Evolutionary conservation across 1,140 invertebrate species (phyloP), one percentile per base, ranked within the genome.

Genomic region (Sogatella furcifera): DNA sequence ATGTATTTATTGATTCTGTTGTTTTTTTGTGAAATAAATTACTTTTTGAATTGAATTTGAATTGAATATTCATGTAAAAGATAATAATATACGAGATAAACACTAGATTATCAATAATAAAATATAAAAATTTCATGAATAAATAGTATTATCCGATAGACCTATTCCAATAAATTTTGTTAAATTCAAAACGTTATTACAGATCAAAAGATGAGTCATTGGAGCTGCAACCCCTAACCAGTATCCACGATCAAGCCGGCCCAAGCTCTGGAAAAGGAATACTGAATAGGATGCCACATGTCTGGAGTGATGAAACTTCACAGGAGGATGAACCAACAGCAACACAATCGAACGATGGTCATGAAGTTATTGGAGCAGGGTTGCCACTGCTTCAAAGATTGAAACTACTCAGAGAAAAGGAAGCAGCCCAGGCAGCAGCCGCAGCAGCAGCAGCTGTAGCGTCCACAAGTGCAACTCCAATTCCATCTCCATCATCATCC

Each of bases 351-450:
- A 38, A 38, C 11, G 34, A 38, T 38, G 62, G 63, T 71, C 74
- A 81, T 73, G 62, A 74, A 68, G 72, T 84, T 72, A 78, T 78
- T 70, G 70, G 78, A 58, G 66, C 66, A 2, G 90, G 90, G 0
- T 72, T 93, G n/a, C 90, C 90, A 0, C 72, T 94, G 5, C 73
- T 94, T 1, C 64, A 68, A n/a, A 63, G 68, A 54, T 72, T 93
- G 8, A 84, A 88, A 66, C 72, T 92, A 9, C 76, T 93, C 0
- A 91, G 90, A 68, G 89, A 92, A 68, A 90, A 90, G 71, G 88
- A 92, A 72, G 88, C 90, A 52, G 76, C 80, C 9, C 80, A 80
- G 41, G 75, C 78, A 74, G 82, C 71, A 65, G 75, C 77, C 56
- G 71, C 69, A 38, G 71, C 73, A 66, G 68, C 76, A 52, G 67